Base-by-base conservation (phyloP, 2,888 invertebrate species). In the Amiota minor region DNA sequence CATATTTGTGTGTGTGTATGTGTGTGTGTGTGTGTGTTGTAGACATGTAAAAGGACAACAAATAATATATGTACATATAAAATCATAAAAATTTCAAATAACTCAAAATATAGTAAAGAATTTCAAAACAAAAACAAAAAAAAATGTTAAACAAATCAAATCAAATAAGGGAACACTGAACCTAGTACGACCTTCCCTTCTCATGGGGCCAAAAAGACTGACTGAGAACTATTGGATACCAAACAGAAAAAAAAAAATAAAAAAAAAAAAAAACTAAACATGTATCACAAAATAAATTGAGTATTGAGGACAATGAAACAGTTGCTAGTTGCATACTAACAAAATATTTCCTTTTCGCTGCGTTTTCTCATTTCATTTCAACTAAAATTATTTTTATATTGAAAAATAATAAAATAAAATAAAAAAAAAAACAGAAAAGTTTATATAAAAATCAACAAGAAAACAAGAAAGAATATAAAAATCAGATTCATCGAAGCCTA, bases 291-390 rank as follows among this genome's bases (percentile, higher is more conserved):
- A 70, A 55, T 56, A 45, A 64, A 77, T 74, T 74, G 76, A 77
- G 78, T 76, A 78, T 77, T 79, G 78, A 76, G 79, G 77, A 81
- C 79, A 79, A 9, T 79, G 78, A 77, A 80, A 80, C 80, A 81
- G 56, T 10, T 10, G 8, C 59, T 20, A n/a, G n/a, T n/a, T 59
- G 59, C 59, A 59, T n/a, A 20, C 20, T 16, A 9, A 59, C 16
- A 59, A 59, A 1, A 45, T 45, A 9, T 56, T n/a, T 18, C 11
- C 9, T 45, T 20, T 18, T 23, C n/a, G 69, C 35, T 55, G 46
- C 56, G n/a, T 35, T 23, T 47, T 11, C n/a, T 10, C 6, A 53
- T 16, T 16, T 14, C 53, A 53, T 16, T 53, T 35, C 35, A 35
- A 53, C 53, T 20, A 59, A 59, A 20, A 20, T 18, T 59, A 59